Evolutionary conservation across 2,113 vertebrate species (phyloP), one percentile per base, ranked within the genome.

Genomic region (Bos indicus): DNA sequence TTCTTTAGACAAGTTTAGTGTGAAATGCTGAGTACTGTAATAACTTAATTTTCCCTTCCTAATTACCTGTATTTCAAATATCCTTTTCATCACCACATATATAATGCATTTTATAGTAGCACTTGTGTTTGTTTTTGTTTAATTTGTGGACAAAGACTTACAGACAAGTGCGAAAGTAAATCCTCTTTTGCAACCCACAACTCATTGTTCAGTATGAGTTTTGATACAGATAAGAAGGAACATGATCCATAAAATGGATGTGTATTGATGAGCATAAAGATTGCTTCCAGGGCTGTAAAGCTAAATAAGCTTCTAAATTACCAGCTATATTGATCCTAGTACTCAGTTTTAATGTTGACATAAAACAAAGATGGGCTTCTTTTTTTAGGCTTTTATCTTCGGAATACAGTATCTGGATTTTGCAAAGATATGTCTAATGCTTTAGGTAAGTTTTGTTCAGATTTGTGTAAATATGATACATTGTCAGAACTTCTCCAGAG

Each of bases 111-210:
- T 64, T 67, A 78, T 4, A 4, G 2, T 51, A 23, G 98, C 98
- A 98, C 97, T 96, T 97, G 86, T 17, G 4, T 91, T 14, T 97
- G 97, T 94, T 83, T 97, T 98, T 98, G 97, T 98, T 88, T 89
- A 60, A 90, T 25, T 88, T 92, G 40, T 98, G 87, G 86, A 95
- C 98, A 98, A 96, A 97, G 88, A 96, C 97, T 82, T 54, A 28
- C 0, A 80, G 23, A 90, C 62, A 93, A 46, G 97, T 97, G 98
- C 97, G 56, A 94, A 96, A 78, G 40, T 91, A 98, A 98, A 97
- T 92, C 97, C 98, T 98, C 97, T 98, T 98, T 98, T 98, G 97
- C 98, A 98, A 98, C 98, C 97, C 98, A 98, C 95, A 95, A 82
- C 97, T 97, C 94, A 97, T 97, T 77, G 91, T 54, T 93, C 33